Evolutionary conservation across 2,113 vertebrate species (phyloP).

Genomic region (Rhegmatorhina hoffmannsi): DNA sequence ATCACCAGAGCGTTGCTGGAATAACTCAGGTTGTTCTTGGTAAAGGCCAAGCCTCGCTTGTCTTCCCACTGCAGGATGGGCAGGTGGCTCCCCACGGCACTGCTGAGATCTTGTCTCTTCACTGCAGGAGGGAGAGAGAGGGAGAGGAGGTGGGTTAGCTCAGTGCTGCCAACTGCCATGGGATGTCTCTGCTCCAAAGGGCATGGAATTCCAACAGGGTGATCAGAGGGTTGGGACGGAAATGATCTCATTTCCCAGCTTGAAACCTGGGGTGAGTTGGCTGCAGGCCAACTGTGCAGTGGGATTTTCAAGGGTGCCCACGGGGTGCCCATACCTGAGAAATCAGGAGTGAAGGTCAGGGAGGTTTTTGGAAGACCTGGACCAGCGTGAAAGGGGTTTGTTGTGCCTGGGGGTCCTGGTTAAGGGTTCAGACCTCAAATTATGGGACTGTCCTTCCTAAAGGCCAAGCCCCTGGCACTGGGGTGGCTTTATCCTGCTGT

Average conservation of each 20-base stretch:
- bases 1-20: conserved; percentile 74
- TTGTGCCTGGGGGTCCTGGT: background rate
- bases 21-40: conserved; percentile 76
- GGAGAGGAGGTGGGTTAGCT: conserved; percentile 9
- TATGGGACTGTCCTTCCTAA: background rate
- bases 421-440: background rate
- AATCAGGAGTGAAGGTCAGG: background rate
- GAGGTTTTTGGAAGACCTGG: background rate
- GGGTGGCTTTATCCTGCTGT: background rate
- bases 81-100: background rate
- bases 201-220: background rate
- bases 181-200: background rate
- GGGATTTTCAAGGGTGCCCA: background rate
- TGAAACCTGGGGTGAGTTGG: too few relatives aligned
- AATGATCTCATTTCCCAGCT: background rate
- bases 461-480: background rate
- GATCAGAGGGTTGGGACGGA: background rate
- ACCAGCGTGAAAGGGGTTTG: background rate
- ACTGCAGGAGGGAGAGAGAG: conserved; percentile 43
- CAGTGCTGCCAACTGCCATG: fast-evolving
- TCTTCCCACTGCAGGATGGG: conserved; percentile 77
- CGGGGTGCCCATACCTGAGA: background rate
- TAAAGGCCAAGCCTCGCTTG: conserved; percentile 75
- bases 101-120: conserved; percentile 53
- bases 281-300: background rate